Evolutionary conservation across 1,140 invertebrate species (phyloP).

Genomic region (Nasonia vitripennis): DNA sequence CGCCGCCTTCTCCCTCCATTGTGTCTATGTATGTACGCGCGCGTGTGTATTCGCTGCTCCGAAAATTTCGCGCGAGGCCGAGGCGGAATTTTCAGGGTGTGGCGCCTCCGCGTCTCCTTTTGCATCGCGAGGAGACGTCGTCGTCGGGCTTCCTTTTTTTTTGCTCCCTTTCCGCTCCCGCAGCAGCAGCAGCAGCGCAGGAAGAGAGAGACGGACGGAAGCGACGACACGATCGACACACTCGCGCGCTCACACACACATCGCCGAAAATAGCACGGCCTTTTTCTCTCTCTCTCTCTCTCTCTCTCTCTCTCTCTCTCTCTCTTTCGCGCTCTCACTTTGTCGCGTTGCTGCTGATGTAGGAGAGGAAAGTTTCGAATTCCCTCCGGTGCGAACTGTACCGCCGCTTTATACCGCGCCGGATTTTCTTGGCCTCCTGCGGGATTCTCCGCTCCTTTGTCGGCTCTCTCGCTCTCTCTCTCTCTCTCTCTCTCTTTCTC

Average conservation of each 20-base stretch:
- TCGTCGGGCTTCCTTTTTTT: slow-evolving; percentile 3
- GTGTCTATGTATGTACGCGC: neutral
- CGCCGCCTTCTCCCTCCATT: neutral
- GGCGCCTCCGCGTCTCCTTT: slow-evolving; percentile 31
- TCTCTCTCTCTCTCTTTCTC: neutral
- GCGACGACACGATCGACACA: slow-evolving; percentile 14
- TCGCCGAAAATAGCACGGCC: neutral
- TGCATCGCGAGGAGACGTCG: slow-evolving; percentile 12
- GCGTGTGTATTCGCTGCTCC: neutral
- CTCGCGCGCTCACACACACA: neutral
- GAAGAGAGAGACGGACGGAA: neutral
- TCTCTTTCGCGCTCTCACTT: neutral
- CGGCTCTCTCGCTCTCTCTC: neutral
- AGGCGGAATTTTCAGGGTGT: slow-evolving; percentile 38
- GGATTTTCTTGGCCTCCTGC: neutral
- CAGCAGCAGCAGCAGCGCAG: neutral
- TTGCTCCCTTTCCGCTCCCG: neutral
- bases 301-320: neutral
- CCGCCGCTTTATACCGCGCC: neutral
- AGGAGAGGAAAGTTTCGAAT: neutral
- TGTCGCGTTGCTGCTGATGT: neutral
- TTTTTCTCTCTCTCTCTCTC: neutral
- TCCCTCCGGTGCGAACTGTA: neutral
- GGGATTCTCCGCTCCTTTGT: neutral
- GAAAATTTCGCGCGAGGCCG: slow-evolving; percentile 6